Evolutionary conservation across 2,797 vertebrate genomes (phyloP), one percentile per base, ranked within the genome.

Genomic region (Sebastiscus tertius): DNA sequence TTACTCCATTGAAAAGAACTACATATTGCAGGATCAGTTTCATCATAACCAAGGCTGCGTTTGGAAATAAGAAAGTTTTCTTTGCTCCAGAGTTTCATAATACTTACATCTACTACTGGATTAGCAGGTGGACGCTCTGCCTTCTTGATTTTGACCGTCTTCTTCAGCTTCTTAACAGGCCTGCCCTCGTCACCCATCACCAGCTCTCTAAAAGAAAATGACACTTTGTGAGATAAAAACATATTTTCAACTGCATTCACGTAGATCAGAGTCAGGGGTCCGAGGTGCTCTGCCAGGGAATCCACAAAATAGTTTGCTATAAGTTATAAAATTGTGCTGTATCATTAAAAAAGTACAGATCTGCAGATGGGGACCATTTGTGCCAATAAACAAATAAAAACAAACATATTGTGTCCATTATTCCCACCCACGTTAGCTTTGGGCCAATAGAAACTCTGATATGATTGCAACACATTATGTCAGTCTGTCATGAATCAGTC

Each of bases 131-230:
- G 98, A 46, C 97, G 96, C 88, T 99, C 98, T 70, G 96, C 93
- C 92, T 97, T 98, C 89, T 97, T 94, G 64, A 98, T 94, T 95
- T 99, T 99, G 71, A 97, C 95, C 2, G 97, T 94, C 76, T 96
- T 96, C 95, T 99, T 99, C 75, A 98, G 87, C 88, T 99, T 99
- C 91, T 99, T 99, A 14, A 96, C 97, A 18, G 98, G 98, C 72
- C 96, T 95, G 66, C 97, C 97, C 81, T 99, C 98, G 34, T 99
- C 98, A 69, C 98, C 98, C 89, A 98, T 94, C 98, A 99, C 98
- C 90, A 99, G 80, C 90, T 99, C 98, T 91, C 98, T 99, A 24
- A 22, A 65, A 61, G 60, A 34, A 59, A 72, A 72, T 6, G 2
- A 29, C 8, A 63, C 20, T 54, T 58, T 29, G 54, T 75, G 14